phyloP scores from a whole-genome alignment of 2,113 vertebrate species.

The Oryzias celebensis region DNA sequence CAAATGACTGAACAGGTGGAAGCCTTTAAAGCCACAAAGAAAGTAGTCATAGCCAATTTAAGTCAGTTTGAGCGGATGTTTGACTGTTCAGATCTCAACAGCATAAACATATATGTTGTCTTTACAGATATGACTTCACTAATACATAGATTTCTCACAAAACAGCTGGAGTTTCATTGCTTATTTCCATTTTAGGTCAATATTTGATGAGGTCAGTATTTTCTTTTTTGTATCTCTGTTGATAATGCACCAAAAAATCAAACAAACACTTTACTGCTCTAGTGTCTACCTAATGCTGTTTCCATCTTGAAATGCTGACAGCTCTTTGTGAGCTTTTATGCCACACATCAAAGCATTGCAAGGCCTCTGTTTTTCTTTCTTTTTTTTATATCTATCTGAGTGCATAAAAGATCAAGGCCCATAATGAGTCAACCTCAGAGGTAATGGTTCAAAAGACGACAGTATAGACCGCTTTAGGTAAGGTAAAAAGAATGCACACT shows the following conservation, averaged over 20 bases:
- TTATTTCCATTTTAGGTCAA: conserved; percentile 15
- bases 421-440: conserved; percentile 70
- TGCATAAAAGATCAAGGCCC: conserved; percentile 70
- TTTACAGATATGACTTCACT: too few relatives aligned
- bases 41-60: too few relatives aligned
- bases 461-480: conserved; percentile 43
- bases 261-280: conserved; percentile 58
- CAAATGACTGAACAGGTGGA: too few relatives aligned
- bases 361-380: conserved; percentile 50
- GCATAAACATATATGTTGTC: too few relatives aligned
- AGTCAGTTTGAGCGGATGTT: too few relatives aligned
- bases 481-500: conserved; percentile 27
- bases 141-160: too few relatives aligned
- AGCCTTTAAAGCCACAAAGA: too few relatives aligned
- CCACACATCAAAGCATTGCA: conserved; percentile 57
- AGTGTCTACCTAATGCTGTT: conserved; percentile 27
- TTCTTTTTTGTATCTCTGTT: conserved; percentile 46
- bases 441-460: conserved; percentile 69
- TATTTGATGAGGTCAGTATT: conserved; percentile 57
- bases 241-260: conserved; percentile 58
- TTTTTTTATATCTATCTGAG: conserved; percentile 24
- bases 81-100: too few relatives aligned
- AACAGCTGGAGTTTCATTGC: too few relatives aligned
- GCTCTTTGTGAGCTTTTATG: conserved; percentile 58
- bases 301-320: conserved; percentile 54